These are phyloP conservation scores for Cephus nigrinus DNA, from an alignment of 2,888 invertebrate genomes.

Conservation along the genomic window DNA sequence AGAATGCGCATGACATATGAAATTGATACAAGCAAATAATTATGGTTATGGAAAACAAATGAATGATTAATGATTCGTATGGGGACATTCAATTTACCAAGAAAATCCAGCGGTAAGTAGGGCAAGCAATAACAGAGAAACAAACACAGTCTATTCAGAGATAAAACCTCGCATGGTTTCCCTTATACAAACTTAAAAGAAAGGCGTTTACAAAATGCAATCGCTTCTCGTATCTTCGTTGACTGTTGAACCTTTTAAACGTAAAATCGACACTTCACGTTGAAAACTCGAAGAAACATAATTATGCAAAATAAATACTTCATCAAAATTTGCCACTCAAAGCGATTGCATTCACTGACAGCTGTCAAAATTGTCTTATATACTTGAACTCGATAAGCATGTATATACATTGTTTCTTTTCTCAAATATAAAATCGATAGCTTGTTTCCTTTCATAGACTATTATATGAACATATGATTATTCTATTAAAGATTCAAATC, in stretches of 20 bases:
- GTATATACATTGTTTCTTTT: background rate
- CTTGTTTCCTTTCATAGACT: background rate
- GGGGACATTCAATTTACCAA: conserved; percentile 66
- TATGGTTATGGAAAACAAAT: conserved; percentile 3
- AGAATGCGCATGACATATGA: conserved; percentile 21
- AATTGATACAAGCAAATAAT: background rate
- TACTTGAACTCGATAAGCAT: background rate
- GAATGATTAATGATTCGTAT: conserved; percentile 45
- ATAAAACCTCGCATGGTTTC: conserved; percentile 43
- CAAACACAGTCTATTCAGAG: conserved; percentile 62
- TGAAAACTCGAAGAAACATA: too few relatives aligned
- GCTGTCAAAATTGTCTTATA: background rate
- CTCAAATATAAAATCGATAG: background rate
- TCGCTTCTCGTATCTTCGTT: conserved; percentile 14
- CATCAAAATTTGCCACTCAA: background rate
- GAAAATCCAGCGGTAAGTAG: conserved; percentile 65
- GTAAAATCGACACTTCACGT: background rate
- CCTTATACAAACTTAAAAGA: conserved; percentile 2
- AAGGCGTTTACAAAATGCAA: background rate
- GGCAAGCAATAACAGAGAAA: conserved; percentile 67
- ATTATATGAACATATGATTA: background rate
- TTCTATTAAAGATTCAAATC: background rate
- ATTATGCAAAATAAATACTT: too few relatives aligned
- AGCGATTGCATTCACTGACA: background rate
- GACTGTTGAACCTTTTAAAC: conserved; percentile 16